These are phyloP conservation scores for Stegana nigrithorax DNA, from an alignment of 2,888 invertebrate species.

Conservation along the genomic window DNA sequence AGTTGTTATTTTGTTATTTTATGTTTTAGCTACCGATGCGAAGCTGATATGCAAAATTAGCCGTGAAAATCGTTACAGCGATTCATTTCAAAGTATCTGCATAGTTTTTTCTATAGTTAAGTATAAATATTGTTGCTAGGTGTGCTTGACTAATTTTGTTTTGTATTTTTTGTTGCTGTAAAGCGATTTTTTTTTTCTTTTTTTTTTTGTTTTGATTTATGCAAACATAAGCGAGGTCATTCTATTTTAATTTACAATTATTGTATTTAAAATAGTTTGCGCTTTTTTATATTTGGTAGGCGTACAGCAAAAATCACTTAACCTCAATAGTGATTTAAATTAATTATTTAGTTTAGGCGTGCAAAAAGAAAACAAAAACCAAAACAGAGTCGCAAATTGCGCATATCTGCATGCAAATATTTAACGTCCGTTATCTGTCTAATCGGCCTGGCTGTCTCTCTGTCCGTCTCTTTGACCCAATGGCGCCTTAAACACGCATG, in stretches of 20 bases:
- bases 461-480: neutral
- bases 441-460: neutral
- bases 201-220: constrained; percentile 25
- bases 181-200: too few relatives aligned
- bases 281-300: neutral
- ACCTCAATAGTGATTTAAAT: constrained; percentile 55
- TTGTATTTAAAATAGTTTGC: neutral
- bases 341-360: constrained; percentile 54
- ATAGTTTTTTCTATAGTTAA: too few relatives aligned
- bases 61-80: too few relatives aligned
- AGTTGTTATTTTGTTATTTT: too few relatives aligned
- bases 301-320: constrained; percentile 58
- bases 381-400: neutral
- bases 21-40: too few relatives aligned
- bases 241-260: constrained; percentile 12
- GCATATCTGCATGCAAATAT: constrained; percentile 33
- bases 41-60: too few relatives aligned
- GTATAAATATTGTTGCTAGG: too few relatives aligned
- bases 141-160: too few relatives aligned
- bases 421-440: neutral
- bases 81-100: too few relatives aligned
- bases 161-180: too few relatives aligned
- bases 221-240: too few relatives aligned
- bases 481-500: constrained; percentile 7
- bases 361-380: constrained; percentile 20